A percentile compares a stretch with the other conserved stretches of the same genome.
Evolutionary conservation across 1,140 invertebrate genomes (phyloP).

Genomic region (Phocides pigmalion): DNA sequence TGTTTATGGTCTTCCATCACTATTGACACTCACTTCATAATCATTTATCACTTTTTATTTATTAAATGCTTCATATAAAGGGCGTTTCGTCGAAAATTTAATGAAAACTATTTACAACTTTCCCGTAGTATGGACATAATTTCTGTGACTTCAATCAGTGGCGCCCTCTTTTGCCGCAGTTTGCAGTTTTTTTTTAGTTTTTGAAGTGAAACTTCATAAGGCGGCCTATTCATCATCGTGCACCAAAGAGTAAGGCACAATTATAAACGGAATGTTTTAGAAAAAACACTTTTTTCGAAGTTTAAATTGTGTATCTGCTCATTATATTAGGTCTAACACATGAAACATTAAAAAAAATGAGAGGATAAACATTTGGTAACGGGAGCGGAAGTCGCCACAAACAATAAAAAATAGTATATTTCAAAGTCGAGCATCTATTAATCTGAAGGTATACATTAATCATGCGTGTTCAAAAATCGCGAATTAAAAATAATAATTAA

Average conservation of each 20-base stretch:
- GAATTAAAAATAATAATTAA: too few species aligned
- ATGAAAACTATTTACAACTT: slow-evolving; percentile 80
- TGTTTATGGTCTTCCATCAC: slow-evolving; percentile 70
- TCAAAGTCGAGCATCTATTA: too few species aligned
- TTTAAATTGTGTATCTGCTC: too few species aligned
- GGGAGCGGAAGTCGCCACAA: too few species aligned
- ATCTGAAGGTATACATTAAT: too few species aligned
- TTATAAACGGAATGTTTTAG: background rate
- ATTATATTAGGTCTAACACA: too few species aligned
- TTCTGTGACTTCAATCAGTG: slow-evolving; percentile 47
- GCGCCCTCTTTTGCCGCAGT: slow-evolving; percentile 51
- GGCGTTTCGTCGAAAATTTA: slow-evolving; percentile 54
- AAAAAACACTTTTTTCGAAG: too few species aligned
- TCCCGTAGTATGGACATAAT: slow-evolving; percentile 67
- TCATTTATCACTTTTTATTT: slow-evolving; percentile 64
- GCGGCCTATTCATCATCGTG: background rate
- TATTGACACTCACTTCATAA: slow-evolving; percentile 59
- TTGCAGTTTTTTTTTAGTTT: slow-evolving; percentile 38
- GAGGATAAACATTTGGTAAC: too few species aligned
- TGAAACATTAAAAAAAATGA: too few species aligned
- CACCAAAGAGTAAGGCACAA: background rate
- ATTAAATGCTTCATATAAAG: slow-evolving; percentile 48
- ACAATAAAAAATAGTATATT: too few species aligned
- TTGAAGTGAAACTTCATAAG: slow-evolving; percentile 2
- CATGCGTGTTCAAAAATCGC: too few species aligned